Evolutionary conservation across 37 sponge, comb jelly and placozoan species (phyloP).

Genomic region (Beroe forskalii): DNA sequence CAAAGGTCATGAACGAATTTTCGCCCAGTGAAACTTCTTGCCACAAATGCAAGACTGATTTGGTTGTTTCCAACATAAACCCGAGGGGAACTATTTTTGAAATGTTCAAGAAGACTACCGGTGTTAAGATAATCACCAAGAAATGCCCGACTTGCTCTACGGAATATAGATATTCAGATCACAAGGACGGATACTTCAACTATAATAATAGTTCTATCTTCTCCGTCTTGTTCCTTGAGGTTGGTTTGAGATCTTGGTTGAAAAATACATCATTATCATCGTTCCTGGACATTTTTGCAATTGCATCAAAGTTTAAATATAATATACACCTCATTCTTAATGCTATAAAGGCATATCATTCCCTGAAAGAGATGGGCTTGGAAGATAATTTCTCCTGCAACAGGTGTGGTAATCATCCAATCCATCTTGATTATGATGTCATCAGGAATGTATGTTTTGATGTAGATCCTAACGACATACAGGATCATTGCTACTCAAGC

Average conservation of each 20-base stretch:
- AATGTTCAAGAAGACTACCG: background rate
- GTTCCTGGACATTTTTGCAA: background rate
- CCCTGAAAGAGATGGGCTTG: background rate
- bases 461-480: background rate
- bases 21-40: background rate
- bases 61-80: background rate
- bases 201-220: background rate
- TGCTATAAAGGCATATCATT: slow-evolving; percentile 10
- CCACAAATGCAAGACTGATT: slow-evolving; percentile 14
- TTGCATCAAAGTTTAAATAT: background rate
- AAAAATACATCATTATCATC: background rate
- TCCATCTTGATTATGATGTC: background rate
- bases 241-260: background rate
- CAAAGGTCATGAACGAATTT: background rate
- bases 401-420: slow-evolving; percentile 30
- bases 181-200: background rate
- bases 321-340: slow-evolving; percentile 12
- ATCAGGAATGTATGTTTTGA: slow-evolving; percentile 49
- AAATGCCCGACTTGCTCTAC: background rate
- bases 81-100: background rate
- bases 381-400: background rate
- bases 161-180: slow-evolving; percentile 18
- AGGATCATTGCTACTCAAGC: background rate
- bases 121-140: slow-evolving; percentile 6
- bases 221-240: background rate